phyloP scores from a whole-genome alignment of 2,888 invertebrate species.

The Macrophya alboannulata region DNA sequence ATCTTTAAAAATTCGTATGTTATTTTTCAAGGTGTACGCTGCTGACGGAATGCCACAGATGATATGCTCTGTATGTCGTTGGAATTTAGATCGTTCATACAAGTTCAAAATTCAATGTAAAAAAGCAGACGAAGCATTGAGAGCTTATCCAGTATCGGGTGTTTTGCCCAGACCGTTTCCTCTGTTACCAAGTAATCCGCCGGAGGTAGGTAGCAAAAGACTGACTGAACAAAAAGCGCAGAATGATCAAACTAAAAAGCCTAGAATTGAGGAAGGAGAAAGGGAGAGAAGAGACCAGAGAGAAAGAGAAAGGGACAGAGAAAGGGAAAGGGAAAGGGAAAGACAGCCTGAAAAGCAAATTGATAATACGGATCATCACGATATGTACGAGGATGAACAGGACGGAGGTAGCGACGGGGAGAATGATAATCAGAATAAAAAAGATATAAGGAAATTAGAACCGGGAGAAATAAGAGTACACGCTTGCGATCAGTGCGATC shows the following conservation, averaged over 20 bases:
- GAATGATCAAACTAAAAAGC: conserved; percentile 70
- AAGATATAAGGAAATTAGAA: conserved; percentile 74
- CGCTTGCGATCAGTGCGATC: conserved; percentile 87
- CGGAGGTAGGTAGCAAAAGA: conserved; percentile 72
- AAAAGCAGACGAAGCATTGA: conserved; percentile 87
- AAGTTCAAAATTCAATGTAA: conserved; percentile 90
- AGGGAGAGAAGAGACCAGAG: conserved; percentile 68
- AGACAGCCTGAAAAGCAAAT: conserved; percentile 69
- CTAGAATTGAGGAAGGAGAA: conserved; percentile 74
- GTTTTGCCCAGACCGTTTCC: conserved; percentile 82
- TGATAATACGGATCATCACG: conserved; percentile 70
- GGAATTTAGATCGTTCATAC: conserved; percentile 87
- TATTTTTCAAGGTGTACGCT: conserved; percentile 74
- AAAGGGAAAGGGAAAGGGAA: conserved; percentile 57
- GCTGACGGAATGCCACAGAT: conserved; percentile 88
- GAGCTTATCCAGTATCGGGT: conserved; percentile 86
- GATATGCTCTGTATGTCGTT: conserved; percentile 87
- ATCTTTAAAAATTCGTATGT: neutral
- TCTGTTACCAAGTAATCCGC: conserved; percentile 77
- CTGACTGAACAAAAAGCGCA: conserved; percentile 69
- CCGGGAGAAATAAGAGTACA: conserved; percentile 84
- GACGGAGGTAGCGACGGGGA: conserved; percentile 75
- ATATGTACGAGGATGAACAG: conserved; percentile 75
- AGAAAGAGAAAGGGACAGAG: conserved; percentile 49
- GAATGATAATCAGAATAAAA: conserved; percentile 65